Evolutionary conservation across 2,797 vertebrate species (phyloP).

Genomic region (Capromys pilorides): DNA sequence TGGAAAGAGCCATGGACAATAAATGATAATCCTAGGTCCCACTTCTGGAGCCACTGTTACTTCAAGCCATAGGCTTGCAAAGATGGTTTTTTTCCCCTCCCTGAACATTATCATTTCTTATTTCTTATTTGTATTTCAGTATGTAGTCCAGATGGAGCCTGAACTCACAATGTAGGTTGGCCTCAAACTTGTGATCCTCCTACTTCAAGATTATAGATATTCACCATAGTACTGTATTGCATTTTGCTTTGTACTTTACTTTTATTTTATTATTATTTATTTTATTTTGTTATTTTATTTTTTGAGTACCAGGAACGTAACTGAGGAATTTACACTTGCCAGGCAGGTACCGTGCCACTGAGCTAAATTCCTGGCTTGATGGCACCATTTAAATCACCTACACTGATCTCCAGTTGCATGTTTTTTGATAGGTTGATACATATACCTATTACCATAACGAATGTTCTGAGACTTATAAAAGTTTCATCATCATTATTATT

Average conservation of each 20-base stretch:
- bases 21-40: neutral
- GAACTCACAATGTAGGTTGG: neutral
- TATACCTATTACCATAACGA: neutral
- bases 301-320: too few relatives aligned
- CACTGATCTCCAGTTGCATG: fast-evolving
- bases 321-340: too few relatives aligned
- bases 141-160: neutral
- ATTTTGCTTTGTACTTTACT: too few relatives aligned
- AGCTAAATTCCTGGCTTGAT: too few relatives aligned
- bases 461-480: too few relatives aligned
- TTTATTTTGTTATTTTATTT: too few relatives aligned
- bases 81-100: neutral
- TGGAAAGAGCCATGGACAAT: fast-evolving
- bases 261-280: too few relatives aligned
- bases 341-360: too few relatives aligned
- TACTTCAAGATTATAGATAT: neutral
- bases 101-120: neutral
- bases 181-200: neutral
- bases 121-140: neutral
- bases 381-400: neutral
- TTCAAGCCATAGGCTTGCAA: neutral
- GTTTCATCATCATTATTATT: neutral
- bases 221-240: neutral
- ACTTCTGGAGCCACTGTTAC: neutral
- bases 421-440: neutral